Evolutionary conservation across 2,888 invertebrate species (phyloP), one percentile per base, ranked within the genome.

Genomic region (Andrena praecox): DNA sequence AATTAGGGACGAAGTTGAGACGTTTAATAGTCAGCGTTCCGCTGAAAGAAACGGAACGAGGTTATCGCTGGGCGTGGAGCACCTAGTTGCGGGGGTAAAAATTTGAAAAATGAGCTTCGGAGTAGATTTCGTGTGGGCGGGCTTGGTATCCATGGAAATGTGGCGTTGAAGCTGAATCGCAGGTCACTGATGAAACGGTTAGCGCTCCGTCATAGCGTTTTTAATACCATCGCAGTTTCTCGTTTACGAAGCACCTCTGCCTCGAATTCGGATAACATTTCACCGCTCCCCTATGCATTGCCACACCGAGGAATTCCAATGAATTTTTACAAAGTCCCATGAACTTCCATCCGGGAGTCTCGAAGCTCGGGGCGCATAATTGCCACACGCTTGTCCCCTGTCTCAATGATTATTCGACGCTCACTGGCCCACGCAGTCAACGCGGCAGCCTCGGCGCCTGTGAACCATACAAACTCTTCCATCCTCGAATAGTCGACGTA

Each of bases 1-100:
- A 69, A 77, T 79, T 79, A 63, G n/a, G 33, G 48, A n/a, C 35
- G 24, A 69, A 62, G 20, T 59, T 68, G 63, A 20, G 24, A 6
- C 33, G 63, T 27, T 77, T 69, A 64, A 79, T 69, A 77, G 62
- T 29, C 31, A 69, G 63, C 27, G 5, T 16, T 42, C 6, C 24
- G 33, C 54, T 35, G 35, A 56, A 69, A 31, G 31, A 35, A 27
- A 54, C 12, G 24, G 24, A 27, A 56, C 56, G 56, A 56, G 56
- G 24, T 56, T 56, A 56, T 10, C 10, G 24, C 27, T 56, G 27
- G 4, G 56, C 24, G 24, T 56, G 24, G 56, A 20, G 56, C 24
- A 24, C 24, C 4, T 24, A 27, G 24, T 56, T 56, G 24, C 24
- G 27, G 7, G 10, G 56, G 8, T 20, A 24, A 24, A 56, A 56